phyloP scores from a whole-genome alignment of 2,113 vertebrate species.

The Mus pahari region DNA sequence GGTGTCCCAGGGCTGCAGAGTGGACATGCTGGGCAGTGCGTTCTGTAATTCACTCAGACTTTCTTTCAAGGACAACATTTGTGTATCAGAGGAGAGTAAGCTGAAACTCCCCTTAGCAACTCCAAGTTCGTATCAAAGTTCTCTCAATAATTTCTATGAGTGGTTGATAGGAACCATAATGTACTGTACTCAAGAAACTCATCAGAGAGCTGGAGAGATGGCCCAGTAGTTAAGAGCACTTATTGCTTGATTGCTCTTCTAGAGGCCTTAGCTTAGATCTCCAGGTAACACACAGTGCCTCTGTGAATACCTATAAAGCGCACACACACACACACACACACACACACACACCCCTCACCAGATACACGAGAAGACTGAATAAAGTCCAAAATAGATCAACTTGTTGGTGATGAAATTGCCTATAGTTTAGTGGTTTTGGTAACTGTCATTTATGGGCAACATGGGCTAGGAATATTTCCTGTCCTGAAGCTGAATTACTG shows the following conservation, averaged over 20 bases:
- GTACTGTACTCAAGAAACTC: not conserved
- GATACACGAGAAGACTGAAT: not conserved
- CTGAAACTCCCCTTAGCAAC: not conserved
- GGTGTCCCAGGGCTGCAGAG: not conserved
- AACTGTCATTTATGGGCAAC: not conserved
- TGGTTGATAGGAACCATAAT: not conserved
- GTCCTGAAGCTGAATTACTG: not conserved
- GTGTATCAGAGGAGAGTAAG: not conserved
- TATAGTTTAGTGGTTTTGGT: not conserved
- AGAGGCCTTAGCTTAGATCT: not conserved
- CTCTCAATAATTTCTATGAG: not conserved
- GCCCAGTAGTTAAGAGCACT: not conserved
- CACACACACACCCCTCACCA: not conserved
- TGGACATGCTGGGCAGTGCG: not conserved
- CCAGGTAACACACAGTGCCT: not conserved
- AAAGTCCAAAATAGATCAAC: not conserved
- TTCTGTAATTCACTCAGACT: not conserved
- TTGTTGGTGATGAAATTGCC: not conserved
- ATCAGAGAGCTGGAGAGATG: not conserved
- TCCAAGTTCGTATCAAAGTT: not conserved
- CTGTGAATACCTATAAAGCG: not conserved
- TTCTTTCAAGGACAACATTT: not conserved
- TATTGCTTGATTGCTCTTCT: not conserved
- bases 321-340: not conserved
- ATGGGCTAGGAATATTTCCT: not conserved